Evolutionary conservation across 2,113 vertebrate genomes (phyloP), one percentile per base, ranked within the genome.

Genomic region (Centropus unirufus): DNA sequence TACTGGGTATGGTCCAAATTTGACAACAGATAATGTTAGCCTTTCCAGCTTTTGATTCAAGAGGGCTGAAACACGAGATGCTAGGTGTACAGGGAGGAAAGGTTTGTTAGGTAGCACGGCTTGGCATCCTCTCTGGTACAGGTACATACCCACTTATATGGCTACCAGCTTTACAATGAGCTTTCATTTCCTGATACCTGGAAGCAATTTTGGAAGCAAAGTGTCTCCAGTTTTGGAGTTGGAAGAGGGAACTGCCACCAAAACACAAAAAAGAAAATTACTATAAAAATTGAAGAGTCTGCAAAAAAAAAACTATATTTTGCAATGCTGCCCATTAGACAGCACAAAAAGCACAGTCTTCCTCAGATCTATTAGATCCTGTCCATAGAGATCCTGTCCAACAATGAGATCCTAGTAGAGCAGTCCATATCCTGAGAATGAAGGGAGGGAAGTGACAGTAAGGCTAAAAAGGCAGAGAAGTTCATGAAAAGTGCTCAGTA

Each of bases 191-290:
- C 47, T 58, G 14, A 62, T 49, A 70, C 8, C 24, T 22, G 32
- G 55, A 80, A 67, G 27, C 20, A 78, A 36, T 66, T 78, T 51
- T 72, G 13, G 47, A 63, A 91, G 34, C 30, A 67, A 66, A 3
- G 23, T 0, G 2, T 5, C 70, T 55, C 6, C 15, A 11, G 4
- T 79, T 75, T 29, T 52, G 17, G n/a, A 78, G 24, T 1, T 8
- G 5, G 12, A 58, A 51, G 30, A 14, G 80, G 34, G 26, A 96
- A 83, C 14, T 62, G 39, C 8, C 42, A 63, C 9, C 30, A 64
- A 95, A 55, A 54, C 2, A 5, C 34, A 67, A 72, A 87, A 44
- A 10, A 66, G 19, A 70, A 17, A 75, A 92, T 49, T 21, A 23
- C 36, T 30, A 81, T 0, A 68, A 24, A 87, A 68, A 14, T 24